Evolutionary conservation across 2,797 vertebrate genomes (phyloP), one percentile per base, ranked within the genome.

Genomic region (Erethizon dorsatum): DNA sequence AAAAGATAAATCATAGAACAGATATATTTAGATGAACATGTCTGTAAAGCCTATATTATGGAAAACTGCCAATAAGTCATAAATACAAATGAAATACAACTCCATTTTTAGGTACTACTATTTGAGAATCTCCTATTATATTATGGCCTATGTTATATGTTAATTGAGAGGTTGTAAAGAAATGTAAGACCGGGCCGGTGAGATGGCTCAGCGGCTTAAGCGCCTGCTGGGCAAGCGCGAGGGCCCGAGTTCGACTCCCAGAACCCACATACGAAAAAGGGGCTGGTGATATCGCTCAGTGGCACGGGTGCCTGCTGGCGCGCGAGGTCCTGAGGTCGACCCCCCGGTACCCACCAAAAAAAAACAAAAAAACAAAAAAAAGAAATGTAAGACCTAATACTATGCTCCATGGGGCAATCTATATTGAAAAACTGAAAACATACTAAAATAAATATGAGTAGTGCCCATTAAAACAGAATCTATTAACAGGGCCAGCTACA

Each of bases 61-160:
- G 22, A 12, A 85, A 92, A 79, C 52, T 94, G 7, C 18, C 13
- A 50, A 52, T 47, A 78, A 31, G 6, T 31, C n/a, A 83, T 65
- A 95, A 91, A 95, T 73, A 5, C 37, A 83, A 82, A 61, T 75
- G 56, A 96, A 89, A 83, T 79, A 91, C 93, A 95, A 94, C 73
- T 85, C 9, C 56, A 92, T 87, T 61, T 75, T 22, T 84, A 90
- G 88, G 33, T 75, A 93, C 45, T 80, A 90, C 93, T 94, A 92
- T 78, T 92, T 94, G 37, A 90, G 20, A 6, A 82, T 15, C 15
- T 90, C 13, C 18, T 88, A 78, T 65, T 65, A 26, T 41, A 80
- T n/a, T 69, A 11, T 85, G 47, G 10, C 28, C 24, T 80, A 3
- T 80, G 20, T 88, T 90, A 50, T 17, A 65, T 3, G 50, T 65